phyloP scores from a whole-genome alignment of 2,797 vertebrate species.

The Rhinella marina region DNA sequence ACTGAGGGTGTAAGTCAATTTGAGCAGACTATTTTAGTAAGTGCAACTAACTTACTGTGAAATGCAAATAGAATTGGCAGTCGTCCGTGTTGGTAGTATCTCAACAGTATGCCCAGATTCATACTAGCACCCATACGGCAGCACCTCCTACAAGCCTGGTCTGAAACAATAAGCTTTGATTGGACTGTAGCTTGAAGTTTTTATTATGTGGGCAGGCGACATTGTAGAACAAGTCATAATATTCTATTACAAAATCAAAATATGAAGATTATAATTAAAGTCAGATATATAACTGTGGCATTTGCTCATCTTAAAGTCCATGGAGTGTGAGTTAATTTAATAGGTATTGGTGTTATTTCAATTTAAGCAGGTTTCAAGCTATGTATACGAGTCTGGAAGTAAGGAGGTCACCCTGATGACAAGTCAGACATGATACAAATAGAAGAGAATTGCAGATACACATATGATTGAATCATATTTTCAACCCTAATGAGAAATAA shows the following conservation, averaged over 20 bases:
- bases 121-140: too few species aligned
- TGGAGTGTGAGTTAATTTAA: background rate
- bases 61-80: background rate
- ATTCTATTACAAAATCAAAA: background rate
- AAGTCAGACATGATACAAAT: conserved; percentile 5
- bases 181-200: background rate
- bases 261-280: background rate
- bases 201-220: background rate
- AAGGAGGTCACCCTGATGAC: background rate
- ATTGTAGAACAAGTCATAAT: background rate
- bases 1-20: background rate
- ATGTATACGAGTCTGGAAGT: background rate
- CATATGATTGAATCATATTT: conserved; percentile 20
- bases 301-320: background rate
- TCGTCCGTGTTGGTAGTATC: too few species aligned
- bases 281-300: background rate
- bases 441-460: background rate
- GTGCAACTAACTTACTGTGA: background rate
- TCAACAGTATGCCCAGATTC: too few species aligned
- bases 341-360: background rate
- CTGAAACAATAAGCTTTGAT: background rate
- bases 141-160: background rate
- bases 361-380: background rate
- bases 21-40: background rate
- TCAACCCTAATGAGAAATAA: conserved; percentile 34